A percentile compares a stretch with the other conserved stretches of the same genome.
Conservation (phyloP, 1,140 invertebrate genomes). For the Chionoecetes opilio region DNA sequence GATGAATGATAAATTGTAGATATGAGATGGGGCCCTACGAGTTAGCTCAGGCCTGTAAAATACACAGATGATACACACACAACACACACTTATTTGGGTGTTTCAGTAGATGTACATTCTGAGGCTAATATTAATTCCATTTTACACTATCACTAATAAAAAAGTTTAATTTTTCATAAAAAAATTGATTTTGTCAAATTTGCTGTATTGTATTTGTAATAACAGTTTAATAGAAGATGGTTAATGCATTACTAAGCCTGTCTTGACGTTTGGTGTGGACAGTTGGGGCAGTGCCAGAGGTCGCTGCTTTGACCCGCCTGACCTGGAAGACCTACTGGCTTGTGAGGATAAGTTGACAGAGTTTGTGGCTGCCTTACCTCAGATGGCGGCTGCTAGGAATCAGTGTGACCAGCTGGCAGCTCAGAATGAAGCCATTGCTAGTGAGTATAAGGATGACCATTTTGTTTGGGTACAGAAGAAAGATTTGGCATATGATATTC, state of each 20-base stretch:
- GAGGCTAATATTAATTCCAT: too few relatives aligned
- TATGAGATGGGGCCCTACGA: too few relatives aligned
- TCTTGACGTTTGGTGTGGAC: not conserved
- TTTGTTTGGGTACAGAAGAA: not conserved
- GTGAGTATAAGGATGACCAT: not conserved
- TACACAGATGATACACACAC: too few relatives aligned
- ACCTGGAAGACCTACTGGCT: conserved; percentile 58
- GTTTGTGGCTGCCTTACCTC: conserved; percentile 61
- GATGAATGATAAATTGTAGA: too few relatives aligned
- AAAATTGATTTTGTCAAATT: not conserved
- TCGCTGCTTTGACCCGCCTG: conserved; percentile 60
- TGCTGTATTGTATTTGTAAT: not conserved
- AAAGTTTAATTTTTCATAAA: not conserved
- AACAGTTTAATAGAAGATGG: not conserved
- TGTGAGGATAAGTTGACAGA: conserved; percentile 68
- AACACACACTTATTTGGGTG: too few relatives aligned
- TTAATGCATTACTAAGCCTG: not conserved
- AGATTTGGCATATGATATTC: not conserved
- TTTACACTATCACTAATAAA: too few relatives aligned
- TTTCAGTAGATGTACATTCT: too few relatives aligned
- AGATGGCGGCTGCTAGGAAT: conserved; percentile 50
- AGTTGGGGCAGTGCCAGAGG: conserved; percentile 64
- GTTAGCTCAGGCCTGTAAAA: too few relatives aligned
- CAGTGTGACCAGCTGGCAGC: conserved; percentile 65
- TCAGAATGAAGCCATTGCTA: conserved; percentile 71